These are phyloP conservation scores for Momotus momota DNA, from an alignment of 2,797 vertebrate species.

Conservation along the genomic window DNA sequence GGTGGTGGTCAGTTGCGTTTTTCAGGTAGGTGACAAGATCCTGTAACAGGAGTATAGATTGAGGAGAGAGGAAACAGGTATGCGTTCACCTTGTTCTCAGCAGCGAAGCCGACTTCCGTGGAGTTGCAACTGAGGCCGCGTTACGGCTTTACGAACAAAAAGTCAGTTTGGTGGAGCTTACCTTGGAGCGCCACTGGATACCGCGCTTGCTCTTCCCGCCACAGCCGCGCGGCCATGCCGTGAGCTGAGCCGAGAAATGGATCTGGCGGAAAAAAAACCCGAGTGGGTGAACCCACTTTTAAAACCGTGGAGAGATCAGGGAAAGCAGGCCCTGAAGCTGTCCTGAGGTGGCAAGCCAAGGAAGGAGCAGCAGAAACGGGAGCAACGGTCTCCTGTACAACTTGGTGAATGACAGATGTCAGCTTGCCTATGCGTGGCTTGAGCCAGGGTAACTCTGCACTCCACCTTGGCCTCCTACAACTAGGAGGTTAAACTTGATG, in stretches of 20 bases:
- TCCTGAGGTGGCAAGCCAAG: neutral
- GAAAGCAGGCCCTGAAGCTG: neutral
- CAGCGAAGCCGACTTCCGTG: neutral
- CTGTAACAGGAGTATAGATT: neutral
- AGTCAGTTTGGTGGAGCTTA: too few relatives aligned
- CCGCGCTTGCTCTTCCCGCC: neutral
- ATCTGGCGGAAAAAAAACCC: neutral
- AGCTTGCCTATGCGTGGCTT: neutral
- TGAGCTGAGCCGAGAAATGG: neutral
- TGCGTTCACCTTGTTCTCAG: neutral
- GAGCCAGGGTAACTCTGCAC: neutral
- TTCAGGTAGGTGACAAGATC: neutral
- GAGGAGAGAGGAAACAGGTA: neutral
- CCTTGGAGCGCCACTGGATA: too few relatives aligned
- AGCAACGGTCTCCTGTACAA: neutral
- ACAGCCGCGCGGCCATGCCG: neutral
- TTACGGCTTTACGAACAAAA: too few relatives aligned
- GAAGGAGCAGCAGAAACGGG: neutral
- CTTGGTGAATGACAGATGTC: neutral
- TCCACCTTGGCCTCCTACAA: neutral
- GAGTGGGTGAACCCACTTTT: neutral
- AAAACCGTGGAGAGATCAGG: neutral
- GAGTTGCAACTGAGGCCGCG: too few relatives aligned
- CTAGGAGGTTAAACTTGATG: neutral
- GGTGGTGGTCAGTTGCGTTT: neutral